Conservation (phyloP, 2,888 invertebrate species). For the Ctena decussata region DNA sequence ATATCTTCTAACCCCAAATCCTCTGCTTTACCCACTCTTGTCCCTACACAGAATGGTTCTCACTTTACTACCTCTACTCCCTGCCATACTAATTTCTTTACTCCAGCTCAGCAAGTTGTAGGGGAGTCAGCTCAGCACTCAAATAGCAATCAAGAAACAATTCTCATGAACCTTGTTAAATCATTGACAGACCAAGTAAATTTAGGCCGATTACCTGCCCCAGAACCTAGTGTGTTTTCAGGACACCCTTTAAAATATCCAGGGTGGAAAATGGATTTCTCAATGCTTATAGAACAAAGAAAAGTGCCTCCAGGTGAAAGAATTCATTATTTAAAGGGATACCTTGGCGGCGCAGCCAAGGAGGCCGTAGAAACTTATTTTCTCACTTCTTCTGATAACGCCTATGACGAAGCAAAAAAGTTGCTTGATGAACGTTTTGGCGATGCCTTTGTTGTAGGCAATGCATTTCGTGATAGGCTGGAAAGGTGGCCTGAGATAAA, state of each 20-base stretch:
- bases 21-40: background rate
- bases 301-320: conserved; percentile 37
- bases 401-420: conserved; percentile 45
- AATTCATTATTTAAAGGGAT: conserved; percentile 34
- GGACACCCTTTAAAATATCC: conserved; percentile 35
- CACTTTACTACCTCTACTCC: background rate
- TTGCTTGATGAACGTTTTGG: conserved; percentile 55
- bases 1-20: background rate
- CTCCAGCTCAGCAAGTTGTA: background rate
- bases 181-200: conserved; percentile 23
- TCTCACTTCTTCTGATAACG: conserved; percentile 15
- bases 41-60: background rate
- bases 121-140: background rate
- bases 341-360: conserved; percentile 11
- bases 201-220: no score
- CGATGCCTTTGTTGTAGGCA: conserved; percentile 33
- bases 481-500: conserved; percentile 51
- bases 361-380: conserved; percentile 24
- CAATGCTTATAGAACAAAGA: conserved; percentile 31
- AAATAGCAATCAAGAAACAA: no score
- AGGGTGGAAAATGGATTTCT: conserved; percentile 36
- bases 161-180: background rate
- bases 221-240: conserved; percentile 39
- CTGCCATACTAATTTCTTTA: background rate
- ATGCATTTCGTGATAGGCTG: conserved; percentile 53